phyloP scores from a whole-genome alignment of 2,113 vertebrate genomes.

The Spea multiplicata region DNA sequence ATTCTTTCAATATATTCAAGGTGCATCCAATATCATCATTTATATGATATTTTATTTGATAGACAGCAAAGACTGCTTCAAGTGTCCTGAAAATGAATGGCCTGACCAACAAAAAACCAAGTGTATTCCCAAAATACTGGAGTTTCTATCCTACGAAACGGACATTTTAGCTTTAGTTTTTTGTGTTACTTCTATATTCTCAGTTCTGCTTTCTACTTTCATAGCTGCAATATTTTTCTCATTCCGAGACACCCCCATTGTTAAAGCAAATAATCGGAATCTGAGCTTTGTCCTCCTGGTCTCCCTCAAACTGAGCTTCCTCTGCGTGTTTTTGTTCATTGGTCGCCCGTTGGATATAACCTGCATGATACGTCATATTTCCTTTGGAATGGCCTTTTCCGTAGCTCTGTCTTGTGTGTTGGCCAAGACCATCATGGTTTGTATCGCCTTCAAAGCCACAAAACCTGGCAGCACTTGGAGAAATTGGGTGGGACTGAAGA shows the following conservation, averaged over 20 bases:
- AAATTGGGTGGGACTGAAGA: constrained; percentile 53
- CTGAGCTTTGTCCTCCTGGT: constrained; percentile 14
- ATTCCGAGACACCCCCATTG: constrained; percentile 12
- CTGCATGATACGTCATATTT: constrained; percentile 8
- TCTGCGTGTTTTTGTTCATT: constrained; percentile 11
- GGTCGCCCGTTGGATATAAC: constrained; percentile 2
- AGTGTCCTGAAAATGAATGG: neutral
- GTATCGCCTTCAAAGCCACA: no score
- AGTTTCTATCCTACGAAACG: neutral
- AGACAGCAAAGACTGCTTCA: constrained; percentile 6
- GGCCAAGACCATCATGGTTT: no score
- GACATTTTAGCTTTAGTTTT: neutral
- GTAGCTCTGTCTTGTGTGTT: no score
- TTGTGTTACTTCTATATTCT: neutral
- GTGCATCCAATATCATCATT: neutral
- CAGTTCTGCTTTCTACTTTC: neutral
- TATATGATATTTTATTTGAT: neutral
- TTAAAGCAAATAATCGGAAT: constrained; percentile 17
- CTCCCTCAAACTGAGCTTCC: constrained; percentile 8
- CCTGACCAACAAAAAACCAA: neutral
- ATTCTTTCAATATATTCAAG: no score
- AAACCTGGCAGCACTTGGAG: constrained; percentile 47
- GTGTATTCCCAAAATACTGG: neutral
- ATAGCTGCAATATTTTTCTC: constrained; percentile 9
- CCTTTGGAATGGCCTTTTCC: neutral